Evolutionary conservation across 2,113 vertebrate species (phyloP).

Genomic region (Pterophyllum scalare): DNA sequence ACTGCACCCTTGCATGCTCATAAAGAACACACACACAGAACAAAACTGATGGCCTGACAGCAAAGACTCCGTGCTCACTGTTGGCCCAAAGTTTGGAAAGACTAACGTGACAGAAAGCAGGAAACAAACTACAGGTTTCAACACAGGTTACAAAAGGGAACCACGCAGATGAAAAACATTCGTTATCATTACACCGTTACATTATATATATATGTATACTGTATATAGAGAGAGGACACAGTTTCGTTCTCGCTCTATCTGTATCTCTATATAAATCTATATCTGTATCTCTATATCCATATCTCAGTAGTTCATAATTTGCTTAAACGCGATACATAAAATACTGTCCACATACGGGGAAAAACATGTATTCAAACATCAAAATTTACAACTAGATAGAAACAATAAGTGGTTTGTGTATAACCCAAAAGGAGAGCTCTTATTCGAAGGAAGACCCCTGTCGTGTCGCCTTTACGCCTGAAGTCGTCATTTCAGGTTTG

Average conservation of each 20-base stretch:
- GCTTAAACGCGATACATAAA: not conserved
- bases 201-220: not conserved
- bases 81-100: not conserved
- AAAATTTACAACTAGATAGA: not conserved
- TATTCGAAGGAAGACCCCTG: not conserved
- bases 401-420: not conserved
- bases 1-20: too few relatives aligned
- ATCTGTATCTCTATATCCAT: not conserved
- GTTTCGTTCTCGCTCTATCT: not conserved
- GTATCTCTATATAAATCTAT: not conserved
- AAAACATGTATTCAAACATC: not conserved
- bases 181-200: too few relatives aligned
- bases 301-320: not conserved
- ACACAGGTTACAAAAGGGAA: too few relatives aligned
- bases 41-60: not conserved
- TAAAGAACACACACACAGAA: not conserved
- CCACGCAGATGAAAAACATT: too few relatives aligned
- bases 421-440: not conserved
- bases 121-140: too few relatives aligned
- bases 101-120: too few relatives aligned
- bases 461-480: not conserved
- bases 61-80: not conserved
- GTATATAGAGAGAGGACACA: not conserved
- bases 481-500: not conserved
- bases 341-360: not conserved